Conservation (phyloP, 1,140 invertebrate species). For the Calycopis cecrops region DNA sequence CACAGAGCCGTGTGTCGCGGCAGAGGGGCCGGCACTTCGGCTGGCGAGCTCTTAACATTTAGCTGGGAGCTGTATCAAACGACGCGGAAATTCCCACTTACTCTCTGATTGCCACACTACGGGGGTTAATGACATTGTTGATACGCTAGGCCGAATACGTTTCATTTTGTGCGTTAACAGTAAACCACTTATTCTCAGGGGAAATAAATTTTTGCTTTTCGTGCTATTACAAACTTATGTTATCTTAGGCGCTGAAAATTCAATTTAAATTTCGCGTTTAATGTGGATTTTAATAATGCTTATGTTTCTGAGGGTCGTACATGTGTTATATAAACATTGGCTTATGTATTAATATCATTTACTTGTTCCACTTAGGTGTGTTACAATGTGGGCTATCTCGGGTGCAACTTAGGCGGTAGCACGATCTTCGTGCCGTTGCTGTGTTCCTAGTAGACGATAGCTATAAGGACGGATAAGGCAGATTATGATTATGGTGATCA, state of each 20-base stretch:
- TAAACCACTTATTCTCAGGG: conserved; percentile 31
- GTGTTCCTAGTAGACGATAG: too few species aligned
- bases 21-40: conserved; percentile 34
- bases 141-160: conserved; percentile 65
- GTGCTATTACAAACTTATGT: conserved; percentile 17
- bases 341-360: too few species aligned
- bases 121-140: conserved; percentile 70
- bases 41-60: conserved; percentile 67
- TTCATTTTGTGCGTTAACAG: conserved; percentile 47
- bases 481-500: too few species aligned
- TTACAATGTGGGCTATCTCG: too few species aligned
- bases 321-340: too few species aligned
- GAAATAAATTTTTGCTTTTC: conserved; percentile 24
- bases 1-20: conserved; percentile 19
- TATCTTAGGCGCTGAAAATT: conserved; percentile 15
- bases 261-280: conserved; percentile 19
- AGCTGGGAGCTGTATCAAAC: conserved; percentile 66
- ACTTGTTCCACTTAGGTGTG: too few species aligned
- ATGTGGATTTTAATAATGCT: conserved; percentile 7
- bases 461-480: too few species aligned
- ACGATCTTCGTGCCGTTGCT: too few species aligned
- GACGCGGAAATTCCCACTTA: conserved; percentile 73
- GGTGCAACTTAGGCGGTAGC: too few species aligned
- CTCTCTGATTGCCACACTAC: conserved; percentile 72
- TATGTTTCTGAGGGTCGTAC: not conserved